phyloP scores from a whole-genome alignment of 2,888 invertebrate genomes.

The Polyommatus iphigenia region DNA sequence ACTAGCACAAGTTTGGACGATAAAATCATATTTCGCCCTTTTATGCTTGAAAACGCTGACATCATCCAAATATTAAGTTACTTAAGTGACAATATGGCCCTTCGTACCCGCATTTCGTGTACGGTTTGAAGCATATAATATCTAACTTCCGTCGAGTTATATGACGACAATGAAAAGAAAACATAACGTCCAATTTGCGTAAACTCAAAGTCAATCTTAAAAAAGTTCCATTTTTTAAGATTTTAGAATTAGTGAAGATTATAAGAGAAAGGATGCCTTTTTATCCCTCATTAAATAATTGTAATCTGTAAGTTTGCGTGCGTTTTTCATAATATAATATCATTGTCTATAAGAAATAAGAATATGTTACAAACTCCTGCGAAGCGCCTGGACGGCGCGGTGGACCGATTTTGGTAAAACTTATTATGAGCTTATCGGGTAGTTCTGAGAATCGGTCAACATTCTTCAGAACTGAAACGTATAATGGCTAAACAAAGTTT shows the following conservation, averaged over 20 bases:
- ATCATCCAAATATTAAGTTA: conserved; percentile 17
- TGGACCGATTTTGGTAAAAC: no score
- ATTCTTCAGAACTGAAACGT: no score
- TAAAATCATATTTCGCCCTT: background rate
- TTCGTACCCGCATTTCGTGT: conserved; percentile 19
- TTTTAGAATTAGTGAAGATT: background rate
- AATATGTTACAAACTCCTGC: no score
- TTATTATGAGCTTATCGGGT: no score
- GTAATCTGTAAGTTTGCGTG: no score
- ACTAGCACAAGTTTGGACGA: background rate
- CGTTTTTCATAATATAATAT: no score
- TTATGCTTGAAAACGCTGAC: background rate
- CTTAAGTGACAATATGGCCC: conserved; percentile 13
- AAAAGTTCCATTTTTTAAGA: background rate
- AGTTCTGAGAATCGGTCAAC: no score
- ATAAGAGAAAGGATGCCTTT: no score
- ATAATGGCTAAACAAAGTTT: no score
- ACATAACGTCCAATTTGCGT: background rate
- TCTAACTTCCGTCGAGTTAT: conserved; percentile 16
- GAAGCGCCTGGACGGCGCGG: no score
- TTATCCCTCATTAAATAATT: no score
- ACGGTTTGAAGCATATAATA: conserved; percentile 17
- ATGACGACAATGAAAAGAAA: conserved; percentile 9
- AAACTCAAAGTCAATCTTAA: background rate
- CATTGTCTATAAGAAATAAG: no score